Base-by-base conservation (phyloP, 2,113 vertebrate genomes). In the Polypterus bichir region DNA sequence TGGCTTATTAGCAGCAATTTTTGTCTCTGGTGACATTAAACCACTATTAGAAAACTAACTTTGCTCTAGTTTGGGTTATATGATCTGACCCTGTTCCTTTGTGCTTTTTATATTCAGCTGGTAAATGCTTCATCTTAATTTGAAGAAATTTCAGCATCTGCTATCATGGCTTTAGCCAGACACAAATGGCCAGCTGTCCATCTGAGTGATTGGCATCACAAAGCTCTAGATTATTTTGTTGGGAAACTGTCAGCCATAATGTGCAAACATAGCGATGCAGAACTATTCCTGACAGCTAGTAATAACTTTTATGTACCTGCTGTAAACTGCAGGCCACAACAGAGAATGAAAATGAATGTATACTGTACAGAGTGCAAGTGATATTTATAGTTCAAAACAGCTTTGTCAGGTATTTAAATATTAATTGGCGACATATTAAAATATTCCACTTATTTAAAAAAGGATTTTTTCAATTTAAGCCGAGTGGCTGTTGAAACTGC, bases 151-250 rank as follows among this genome's bases (percentile, higher is more conserved):
- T 65, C 53, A 55, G 48, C 61, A 47, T 48, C 51, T 65, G 55
- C 49, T 56, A 63, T 53, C 60, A 57, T 57, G 63, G 27, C 49
- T 73, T 67, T 64, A 54, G 65, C 45, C 52, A 55, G 48, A 51
- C 64, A 62, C 63, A 64, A 58, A 58, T 58, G 27, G 44, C 27
- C 56, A 58, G 3, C 56, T 44, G 10, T 56, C 54, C 54, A 3
- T 56, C 44, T 3, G 44, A 58, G 56, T 27, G 27, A 27, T 27
- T 27, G 27, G 27, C 27, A 27, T 27, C 27, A 27, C 27, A 27
- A 27, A 27, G 27, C 3, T 3, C 8, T 44, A 58, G 56, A 44
- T 58, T 45, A 44, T 58, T 44, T 4, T 6, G 27, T 7, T 45
- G 4, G 46, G 27, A 3, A 58, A 58, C 6, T 58, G 56, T 58